Evolutionary conservation across 2,113 vertebrate species (phyloP).

Genomic region (Argyrosomus japonicus): DNA sequence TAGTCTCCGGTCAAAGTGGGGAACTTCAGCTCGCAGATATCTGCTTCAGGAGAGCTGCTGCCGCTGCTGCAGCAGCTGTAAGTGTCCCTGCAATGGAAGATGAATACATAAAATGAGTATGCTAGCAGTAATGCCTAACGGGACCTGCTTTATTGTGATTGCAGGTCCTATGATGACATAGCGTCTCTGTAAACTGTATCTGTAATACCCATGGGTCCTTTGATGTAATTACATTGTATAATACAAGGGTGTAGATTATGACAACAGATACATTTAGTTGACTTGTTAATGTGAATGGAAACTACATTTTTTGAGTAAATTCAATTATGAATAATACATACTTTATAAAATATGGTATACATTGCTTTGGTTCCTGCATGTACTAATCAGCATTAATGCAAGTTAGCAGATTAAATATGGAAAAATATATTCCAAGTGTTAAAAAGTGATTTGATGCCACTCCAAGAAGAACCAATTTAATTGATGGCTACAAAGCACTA

Average conservation of each 20-base stretch:
- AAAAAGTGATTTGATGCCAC: neutral
- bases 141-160: neutral
- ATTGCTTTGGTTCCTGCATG: too few species aligned
- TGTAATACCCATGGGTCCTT: neutral
- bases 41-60: slow-evolving; percentile 92
- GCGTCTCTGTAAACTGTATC: neutral
- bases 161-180: neutral
- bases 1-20: slow-evolving; percentile 79
- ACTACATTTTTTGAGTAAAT: neutral
- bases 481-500: neutral
- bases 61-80: slow-evolving; percentile 93
- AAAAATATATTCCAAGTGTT: neutral
- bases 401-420: neutral
- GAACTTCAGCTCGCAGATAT: slow-evolving; percentile 91
- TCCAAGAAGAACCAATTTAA: neutral
- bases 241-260: neutral
- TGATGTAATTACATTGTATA: neutral
- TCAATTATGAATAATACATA: neutral
- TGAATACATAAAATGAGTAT: slow-evolving; percentile 4
- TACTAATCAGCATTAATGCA: too few species aligned
- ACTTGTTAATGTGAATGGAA: neutral
- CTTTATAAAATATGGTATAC: neutral
- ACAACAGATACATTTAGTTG: slow-evolving; percentile 7
- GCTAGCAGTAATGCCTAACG: neutral
- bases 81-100: slow-evolving; percentile 87